These are phyloP conservation scores for Isichthys henryi DNA, from an alignment of 2,113 vertebrate species.

Conservation along the genomic window DNA sequence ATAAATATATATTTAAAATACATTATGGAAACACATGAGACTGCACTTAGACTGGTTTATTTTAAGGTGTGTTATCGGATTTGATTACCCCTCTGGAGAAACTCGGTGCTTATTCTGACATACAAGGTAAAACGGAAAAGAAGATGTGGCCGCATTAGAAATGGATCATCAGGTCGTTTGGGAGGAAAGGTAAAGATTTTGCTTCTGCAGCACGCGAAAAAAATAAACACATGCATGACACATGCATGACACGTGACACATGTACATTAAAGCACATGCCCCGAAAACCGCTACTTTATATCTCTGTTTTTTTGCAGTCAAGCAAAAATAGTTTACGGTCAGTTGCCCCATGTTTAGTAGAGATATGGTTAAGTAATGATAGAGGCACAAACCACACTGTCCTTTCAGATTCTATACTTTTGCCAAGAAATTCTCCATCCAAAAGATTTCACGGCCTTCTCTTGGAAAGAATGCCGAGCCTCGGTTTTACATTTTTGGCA, in stretches of 20 bases:
- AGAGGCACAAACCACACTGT: conserved; percentile 5
- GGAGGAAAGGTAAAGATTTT: background rate
- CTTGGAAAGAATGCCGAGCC: background rate
- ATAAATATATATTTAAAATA: background rate
- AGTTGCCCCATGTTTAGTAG: conserved; percentile 11
- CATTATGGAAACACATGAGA: background rate
- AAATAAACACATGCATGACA: background rate
- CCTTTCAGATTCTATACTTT: conserved; percentile 5
- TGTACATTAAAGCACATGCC: background rate
- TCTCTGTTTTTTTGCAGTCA: background rate
- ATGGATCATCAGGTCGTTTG: background rate
- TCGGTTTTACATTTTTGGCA: background rate
- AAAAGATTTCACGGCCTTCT: background rate
- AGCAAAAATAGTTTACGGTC: conserved; percentile 19
- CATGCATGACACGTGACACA: background rate
- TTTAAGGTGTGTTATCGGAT: background rate
- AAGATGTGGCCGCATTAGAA: background rate
- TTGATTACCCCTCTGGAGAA: background rate
- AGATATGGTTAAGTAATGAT: conserved; percentile 13
- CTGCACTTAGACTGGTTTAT: background rate
- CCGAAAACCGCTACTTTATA: background rate
- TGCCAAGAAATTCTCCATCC: conserved; percentile 7
- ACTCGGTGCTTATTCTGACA: background rate
- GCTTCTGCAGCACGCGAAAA: background rate
- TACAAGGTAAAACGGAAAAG: background rate